phyloP scores from a whole-genome alignment of 2,888 invertebrate genomes.

The Nomada fabriciana region DNA sequence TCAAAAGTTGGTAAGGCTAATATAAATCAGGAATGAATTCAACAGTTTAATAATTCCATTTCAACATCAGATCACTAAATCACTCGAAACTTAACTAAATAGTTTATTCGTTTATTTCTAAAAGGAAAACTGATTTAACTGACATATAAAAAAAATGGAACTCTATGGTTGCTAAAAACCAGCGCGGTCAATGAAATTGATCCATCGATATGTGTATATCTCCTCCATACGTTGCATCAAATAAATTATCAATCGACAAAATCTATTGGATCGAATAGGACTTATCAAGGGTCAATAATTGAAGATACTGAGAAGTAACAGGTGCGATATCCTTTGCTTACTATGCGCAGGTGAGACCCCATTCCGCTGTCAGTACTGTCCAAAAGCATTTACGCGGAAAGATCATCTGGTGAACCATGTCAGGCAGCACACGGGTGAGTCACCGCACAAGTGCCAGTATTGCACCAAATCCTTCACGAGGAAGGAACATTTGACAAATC shows the following conservation, averaged over 20 bases:
- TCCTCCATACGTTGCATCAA: constrained; percentile 68
- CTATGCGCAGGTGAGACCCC: constrained; percentile 87
- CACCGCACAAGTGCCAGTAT: constrained; percentile 91
- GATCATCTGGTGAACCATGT: constrained; percentile 92
- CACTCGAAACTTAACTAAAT: too few species aligned
- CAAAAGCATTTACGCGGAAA: constrained; percentile 93
- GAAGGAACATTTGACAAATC: constrained; percentile 93
- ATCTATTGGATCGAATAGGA: constrained; percentile 72
- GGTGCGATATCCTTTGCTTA: constrained; percentile 46
- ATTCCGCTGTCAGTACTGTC: constrained; percentile 93
- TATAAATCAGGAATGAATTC: too few species aligned
- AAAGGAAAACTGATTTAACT: too few species aligned
- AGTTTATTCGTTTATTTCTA: too few species aligned
- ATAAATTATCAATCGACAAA: constrained; percentile 56
- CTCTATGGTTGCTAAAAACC: too few species aligned
- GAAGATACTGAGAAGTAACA: constrained; percentile 57
- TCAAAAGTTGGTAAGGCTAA: constrained; percentile 23
- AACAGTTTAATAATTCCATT: too few species aligned
- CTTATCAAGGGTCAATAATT: not conserved
- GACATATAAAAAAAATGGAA: too few species aligned
- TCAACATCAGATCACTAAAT: too few species aligned
- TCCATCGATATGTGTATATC: constrained; percentile 16
- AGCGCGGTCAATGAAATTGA: not conserved
- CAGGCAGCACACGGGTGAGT: constrained; percentile 91
- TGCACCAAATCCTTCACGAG: constrained; percentile 92